phyloP scores from a whole-genome alignment of 2,113 vertebrate species.

The Sigmodon hispidus region DNA sequence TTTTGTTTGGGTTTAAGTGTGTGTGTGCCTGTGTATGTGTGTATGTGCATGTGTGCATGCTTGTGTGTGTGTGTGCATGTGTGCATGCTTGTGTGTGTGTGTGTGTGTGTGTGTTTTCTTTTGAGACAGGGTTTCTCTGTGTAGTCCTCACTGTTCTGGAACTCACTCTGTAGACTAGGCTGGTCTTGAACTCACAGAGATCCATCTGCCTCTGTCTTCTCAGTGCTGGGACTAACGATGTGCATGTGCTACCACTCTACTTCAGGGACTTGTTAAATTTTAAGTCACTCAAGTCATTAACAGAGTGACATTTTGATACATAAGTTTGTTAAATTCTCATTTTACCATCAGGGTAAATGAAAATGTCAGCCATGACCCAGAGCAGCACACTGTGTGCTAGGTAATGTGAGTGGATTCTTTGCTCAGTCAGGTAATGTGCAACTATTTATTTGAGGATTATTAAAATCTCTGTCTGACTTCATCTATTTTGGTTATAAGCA shows the following conservation, averaged over 20 bases:
- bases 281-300: background rate
- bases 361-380: background rate
- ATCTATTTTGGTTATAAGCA: background rate
- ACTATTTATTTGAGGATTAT: background rate
- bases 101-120: no score
- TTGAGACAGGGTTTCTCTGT: no score
- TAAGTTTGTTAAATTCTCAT: slow-evolving; percentile 2
- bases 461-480: background rate
- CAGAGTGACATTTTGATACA: background rate
- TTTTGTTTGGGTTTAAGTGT: background rate
- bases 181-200: no score
- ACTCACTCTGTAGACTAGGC: no score
- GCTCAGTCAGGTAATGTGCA: background rate
- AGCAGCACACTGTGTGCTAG: background rate
- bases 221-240: no score
- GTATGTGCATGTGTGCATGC: no score
- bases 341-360: background rate
- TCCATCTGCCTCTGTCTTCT: no score
- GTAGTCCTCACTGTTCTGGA: no score
- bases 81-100: no score
- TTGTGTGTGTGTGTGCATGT: no score
- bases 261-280: background rate
- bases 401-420: background rate
- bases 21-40: no score
- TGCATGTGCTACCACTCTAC: no score